Evolutionary conservation across 2,888 invertebrate species (phyloP), one percentile per base, ranked within the genome.

Genomic region (Dromius quadrimaculatus): DNA sequence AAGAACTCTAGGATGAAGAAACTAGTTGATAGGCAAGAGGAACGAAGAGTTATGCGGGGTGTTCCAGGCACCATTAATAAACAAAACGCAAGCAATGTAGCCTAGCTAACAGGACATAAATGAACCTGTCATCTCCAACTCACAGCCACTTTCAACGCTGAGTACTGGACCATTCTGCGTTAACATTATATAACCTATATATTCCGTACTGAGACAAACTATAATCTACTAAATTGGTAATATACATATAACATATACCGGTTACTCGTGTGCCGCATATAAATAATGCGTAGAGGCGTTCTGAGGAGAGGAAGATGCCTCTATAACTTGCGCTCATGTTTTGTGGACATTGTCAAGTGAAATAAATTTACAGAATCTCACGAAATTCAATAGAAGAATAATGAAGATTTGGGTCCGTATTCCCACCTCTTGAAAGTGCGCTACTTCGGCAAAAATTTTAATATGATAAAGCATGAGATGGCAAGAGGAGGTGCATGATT

Each of bases 121-220:
- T 64, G 64, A 64, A 64, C 47, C 64, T 64, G 64, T 64, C 64
- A 64, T 11, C 64, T 64, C 64, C 64, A 64, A 64, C 64, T 64
- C 64, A 50, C 47, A 22, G 23, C 64, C 64, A 64, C 47, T 64
- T 64, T 64, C 45, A 34, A 64, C 64, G 36, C 34, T 32, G 22
- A 59, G 22, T 20, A 50, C 50, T 50, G n/a, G 22, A 11, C 54
- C 54, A 54, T 54, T 28, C 23, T 41, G 41, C 11, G 59, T 43
- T 63, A 63, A 63, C 64, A 64, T 64, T 50, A 50, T 64, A 64
- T 64, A 64, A 64, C 47, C 64, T 64, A 64, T 47, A 64, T 64
- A 34, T 17, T 15, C 34, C 15, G 41, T 32, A 62, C 43, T 22
- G 38, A 41, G 13, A 41, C 23, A 15, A 22, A 34, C 64, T 64